Base-by-base conservation (phyloP, 2,113 vertebrate species). In the Uria lomvia region DNA sequence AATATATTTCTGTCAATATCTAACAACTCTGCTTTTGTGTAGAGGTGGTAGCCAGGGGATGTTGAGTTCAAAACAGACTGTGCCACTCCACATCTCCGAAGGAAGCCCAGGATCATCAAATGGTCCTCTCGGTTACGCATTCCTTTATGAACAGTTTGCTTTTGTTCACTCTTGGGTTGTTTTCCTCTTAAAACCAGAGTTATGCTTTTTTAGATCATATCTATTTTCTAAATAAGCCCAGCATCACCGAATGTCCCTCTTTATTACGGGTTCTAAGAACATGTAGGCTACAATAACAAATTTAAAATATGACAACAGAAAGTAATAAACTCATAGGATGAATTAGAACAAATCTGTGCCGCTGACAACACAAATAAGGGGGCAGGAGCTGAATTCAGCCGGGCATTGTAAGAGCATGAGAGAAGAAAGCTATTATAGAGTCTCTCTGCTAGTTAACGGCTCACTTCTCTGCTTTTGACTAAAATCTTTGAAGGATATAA, bases 121-220 rank as follows among this genome's bases (percentile, higher is more conserved):
- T 42, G 26, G 12, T 50, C 19, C 47, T 40, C 60, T 50, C 42
- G 49, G 71, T 32, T 53, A 11, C 5, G 27, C 86, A 79, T 94
- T 94, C 76, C 49, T 91, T 56, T 18, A 50, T 60, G 43, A 88
- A 29, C n/a, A n/a, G 52, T 93, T 96, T 95, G 86, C 68, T 92
- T 96, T 92, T 92, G 40, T 86, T 96, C 65, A 32, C 83, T 78
- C 79, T 42, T 85, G 53, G 34, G 15, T 62, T 96, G 77, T 72
- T 96, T 95, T 91, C 36, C 52, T 62, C 70, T 43, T 76, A 85
- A 84, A 93, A 60, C 18, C 66, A 75, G 56, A 87, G 60, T 68
- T 72, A 60, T 91, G 80, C 15, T 88, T 74, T 63, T 56, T 87
- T 73, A 94, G 95, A 92, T 95, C 36, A 1, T 91, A 89, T 96